Evolutionary conservation across 2,797 vertebrate species (phyloP).

Genomic region (Champsocephalus gunnari): DNA sequence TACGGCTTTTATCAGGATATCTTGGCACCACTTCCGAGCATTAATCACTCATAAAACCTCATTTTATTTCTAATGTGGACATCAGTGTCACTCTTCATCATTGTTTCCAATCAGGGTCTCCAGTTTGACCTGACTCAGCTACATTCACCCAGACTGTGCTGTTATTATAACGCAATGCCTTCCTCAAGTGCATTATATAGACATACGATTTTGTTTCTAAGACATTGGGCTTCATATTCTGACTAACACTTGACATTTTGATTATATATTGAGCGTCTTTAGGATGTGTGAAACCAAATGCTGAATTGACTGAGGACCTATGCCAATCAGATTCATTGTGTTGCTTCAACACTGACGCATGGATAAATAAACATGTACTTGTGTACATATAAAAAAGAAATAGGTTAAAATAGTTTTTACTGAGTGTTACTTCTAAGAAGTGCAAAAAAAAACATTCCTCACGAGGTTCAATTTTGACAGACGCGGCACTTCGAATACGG

Average conservation of each 20-base stretch:
- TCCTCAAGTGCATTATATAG: constrained; percentile 84
- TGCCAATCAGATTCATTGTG: constrained; percentile 78
- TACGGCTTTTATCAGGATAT: constrained; percentile 22
- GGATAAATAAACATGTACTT: constrained; percentile 69
- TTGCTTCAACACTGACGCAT: constrained; percentile 63
- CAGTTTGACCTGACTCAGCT: constrained; percentile 60
- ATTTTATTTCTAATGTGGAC: constrained; percentile 48
- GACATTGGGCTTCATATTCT: constrained; percentile 76
- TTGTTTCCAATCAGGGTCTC: constrained; percentile 73
- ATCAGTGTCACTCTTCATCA: constrained; percentile 49
- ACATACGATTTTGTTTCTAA: constrained; percentile 75
- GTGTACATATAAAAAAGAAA: constrained; percentile 67
- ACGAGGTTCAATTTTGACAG: constrained; percentile 61
- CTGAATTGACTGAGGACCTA: constrained; percentile 77
- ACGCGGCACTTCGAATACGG: constrained; percentile 49
- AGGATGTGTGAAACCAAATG: constrained; percentile 80
- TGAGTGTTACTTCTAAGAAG: constrained; percentile 79
- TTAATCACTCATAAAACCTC: constrained; percentile 41
- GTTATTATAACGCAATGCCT: constrained; percentile 72
- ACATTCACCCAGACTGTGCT: constrained; percentile 72
- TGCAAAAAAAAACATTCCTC: constrained; percentile 79
- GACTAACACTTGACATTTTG: constrained; percentile 80
- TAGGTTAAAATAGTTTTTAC: constrained; percentile 55
- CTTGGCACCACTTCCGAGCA: constrained; percentile 28
- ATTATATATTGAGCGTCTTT: constrained; percentile 64